Percentiles rank a stretch among this genome's conserved stretches.
Evolutionary conservation across 1,140 invertebrate species (phyloP).

Genomic region (Drosophila sproati): DNA sequence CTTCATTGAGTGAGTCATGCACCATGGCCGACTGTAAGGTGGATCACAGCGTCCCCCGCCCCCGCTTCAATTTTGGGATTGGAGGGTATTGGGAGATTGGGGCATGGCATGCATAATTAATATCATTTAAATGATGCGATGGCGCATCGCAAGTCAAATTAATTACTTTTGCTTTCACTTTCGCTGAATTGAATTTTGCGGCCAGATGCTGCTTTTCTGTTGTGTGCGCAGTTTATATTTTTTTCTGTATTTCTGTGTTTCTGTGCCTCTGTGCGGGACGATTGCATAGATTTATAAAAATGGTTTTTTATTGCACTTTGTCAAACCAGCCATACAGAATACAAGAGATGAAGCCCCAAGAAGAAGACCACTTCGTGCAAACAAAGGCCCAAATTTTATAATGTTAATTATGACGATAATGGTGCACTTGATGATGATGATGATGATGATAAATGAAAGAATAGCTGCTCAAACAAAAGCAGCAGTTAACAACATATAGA

Average conservation of each 20-base stretch:
- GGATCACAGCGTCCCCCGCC: not conserved
- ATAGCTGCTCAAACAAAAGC: slow-evolving; percentile 43
- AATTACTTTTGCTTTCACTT: slow-evolving; percentile 57
- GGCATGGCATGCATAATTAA: slow-evolving; percentile 57
- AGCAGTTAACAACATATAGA: slow-evolving; percentile 21
- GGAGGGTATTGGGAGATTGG: not conserved
- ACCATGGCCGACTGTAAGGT: slow-evolving; percentile 61
- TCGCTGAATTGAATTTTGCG: not conserved
- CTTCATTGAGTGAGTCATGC: slow-evolving; percentile 26
- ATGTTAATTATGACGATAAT: not conserved
- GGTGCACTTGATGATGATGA: slow-evolving; percentile 30
- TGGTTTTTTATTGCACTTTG: slow-evolving; percentile 59
- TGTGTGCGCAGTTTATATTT: slow-evolving; percentile 28
- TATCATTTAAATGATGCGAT: slow-evolving; percentile 74
- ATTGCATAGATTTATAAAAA: slow-evolving; percentile 71
- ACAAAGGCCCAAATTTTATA: slow-evolving; percentile 58
- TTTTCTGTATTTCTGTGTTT: not conserved
- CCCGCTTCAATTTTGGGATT: too few species aligned
- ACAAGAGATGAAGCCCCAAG: slow-evolving; percentile 35
- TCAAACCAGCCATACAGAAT: not conserved
- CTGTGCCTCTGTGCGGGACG: not conserved
- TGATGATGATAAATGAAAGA: not conserved
- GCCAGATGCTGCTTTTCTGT: slow-evolving; percentile 4
- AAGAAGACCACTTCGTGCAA: not conserved
- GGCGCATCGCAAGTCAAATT: slow-evolving; percentile 68